Conservation (phyloP, 2,797 vertebrate species). For the Chelmon rostratus region DNA sequence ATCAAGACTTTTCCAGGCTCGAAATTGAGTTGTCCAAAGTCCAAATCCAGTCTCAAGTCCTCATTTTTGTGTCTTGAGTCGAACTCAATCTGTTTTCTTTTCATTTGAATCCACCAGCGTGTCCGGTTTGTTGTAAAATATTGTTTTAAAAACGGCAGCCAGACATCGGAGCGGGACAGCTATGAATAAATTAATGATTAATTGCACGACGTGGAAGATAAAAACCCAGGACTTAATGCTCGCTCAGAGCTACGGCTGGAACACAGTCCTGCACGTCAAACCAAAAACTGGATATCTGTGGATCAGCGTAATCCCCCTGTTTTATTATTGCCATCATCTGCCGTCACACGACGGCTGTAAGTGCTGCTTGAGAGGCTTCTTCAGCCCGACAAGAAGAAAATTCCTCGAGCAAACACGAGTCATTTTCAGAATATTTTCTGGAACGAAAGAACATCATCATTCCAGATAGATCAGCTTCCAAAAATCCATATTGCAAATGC, state of each 20-base stretch:
- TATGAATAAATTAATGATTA: constrained; percentile 59
- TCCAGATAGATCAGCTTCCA: constrained; percentile 18
- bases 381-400: constrained; percentile 25
- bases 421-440: constrained; percentile 12
- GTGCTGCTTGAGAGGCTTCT: constrained; percentile 43
- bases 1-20: too few species aligned
- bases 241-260: constrained; percentile 44
- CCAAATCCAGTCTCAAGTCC: background rate
- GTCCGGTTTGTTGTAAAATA: background rate
- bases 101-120: background rate
- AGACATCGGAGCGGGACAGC: constrained; percentile 12
- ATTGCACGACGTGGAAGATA: constrained; percentile 48
- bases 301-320: constrained; percentile 57
- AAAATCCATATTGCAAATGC: constrained; percentile 31
- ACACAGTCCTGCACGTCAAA: constrained; percentile 31
- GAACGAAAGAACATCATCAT: background rate
- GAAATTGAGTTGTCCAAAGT: too few species aligned
- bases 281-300: constrained; percentile 46
- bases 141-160: background rate
- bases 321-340: constrained; percentile 60
- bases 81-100: background rate
- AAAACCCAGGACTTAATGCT: constrained; percentile 35
- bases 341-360: constrained; percentile 4
- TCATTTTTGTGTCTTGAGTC: background rate
- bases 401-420: constrained; percentile 47